These are phyloP conservation scores for Chironomus tepperi DNA, from an alignment of 1,140 invertebrate species.

Conservation along the genomic window DNA sequence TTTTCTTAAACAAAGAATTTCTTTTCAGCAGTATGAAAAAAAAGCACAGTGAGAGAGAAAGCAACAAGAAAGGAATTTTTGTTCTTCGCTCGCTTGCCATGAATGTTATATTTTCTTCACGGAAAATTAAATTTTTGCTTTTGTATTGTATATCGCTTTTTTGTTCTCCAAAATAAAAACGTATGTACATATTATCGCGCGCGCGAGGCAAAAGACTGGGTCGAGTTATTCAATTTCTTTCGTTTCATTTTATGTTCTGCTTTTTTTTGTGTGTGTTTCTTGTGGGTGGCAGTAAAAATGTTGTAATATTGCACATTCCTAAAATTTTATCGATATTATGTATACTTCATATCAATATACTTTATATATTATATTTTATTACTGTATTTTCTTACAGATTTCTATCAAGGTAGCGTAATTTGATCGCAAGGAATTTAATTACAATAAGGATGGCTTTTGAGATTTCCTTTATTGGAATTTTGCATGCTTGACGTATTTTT, in stretches of 20 bases:
- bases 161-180: background rate
- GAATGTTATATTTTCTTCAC: slow-evolving; percentile 9
- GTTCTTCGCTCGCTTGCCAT: background rate
- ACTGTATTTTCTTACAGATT: background rate
- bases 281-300: slow-evolving; percentile 23
- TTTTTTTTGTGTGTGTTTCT: background rate
- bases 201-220: background rate
- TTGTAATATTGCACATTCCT: slow-evolving; percentile 17
- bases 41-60: background rate
- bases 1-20: slow-evolving; percentile 20
- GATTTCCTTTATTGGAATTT: no score
- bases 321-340: slow-evolving; percentile 9
- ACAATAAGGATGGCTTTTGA: no score
- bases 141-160: background rate
- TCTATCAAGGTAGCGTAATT: no score
- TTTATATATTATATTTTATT: background rate
- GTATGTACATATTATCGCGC: background rate
- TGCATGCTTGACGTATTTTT: no score
- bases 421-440: no score
- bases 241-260: background rate
- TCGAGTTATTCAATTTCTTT: slow-evolving; percentile 19
- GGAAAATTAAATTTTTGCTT: slow-evolving; percentile 23
- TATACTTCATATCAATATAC: slow-evolving; percentile 14
- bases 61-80: background rate
- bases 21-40: background rate